Conservation (phyloP, 53 echinoderm and acorn worm species). For the Apostichopus leukothele region DNA sequence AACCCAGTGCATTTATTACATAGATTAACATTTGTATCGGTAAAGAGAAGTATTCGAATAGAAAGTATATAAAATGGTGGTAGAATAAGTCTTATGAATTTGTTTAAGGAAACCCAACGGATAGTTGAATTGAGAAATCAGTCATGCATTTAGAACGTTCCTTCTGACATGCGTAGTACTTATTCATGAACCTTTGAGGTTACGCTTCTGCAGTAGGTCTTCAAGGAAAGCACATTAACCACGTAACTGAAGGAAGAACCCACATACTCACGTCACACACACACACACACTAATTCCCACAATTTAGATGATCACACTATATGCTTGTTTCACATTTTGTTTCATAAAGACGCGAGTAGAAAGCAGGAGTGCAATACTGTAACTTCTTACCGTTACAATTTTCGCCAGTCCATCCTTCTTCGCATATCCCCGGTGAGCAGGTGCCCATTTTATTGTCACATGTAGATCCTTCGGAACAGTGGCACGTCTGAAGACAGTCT, state of each 20-base stretch:
- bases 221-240: too few relatives aligned
- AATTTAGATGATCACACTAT: neutral
- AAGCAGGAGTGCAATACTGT: neutral
- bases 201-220: too few relatives aligned
- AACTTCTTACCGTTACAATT: conserved; percentile 11
- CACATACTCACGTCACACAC: too few relatives aligned
- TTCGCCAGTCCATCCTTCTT: conserved; percentile 19
- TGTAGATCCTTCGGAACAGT: neutral
- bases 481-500: conserved; percentile 16
- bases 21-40: neutral
- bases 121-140: too few relatives aligned
- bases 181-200: too few relatives aligned
- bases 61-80: too few relatives aligned
- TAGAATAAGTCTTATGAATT: too few relatives aligned
- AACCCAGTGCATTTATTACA: neutral
- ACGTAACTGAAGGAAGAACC: too few relatives aligned
- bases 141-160: too few relatives aligned
- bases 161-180: too few relatives aligned
- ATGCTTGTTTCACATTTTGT: neutral
- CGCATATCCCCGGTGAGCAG: neutral
- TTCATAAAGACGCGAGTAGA: neutral
- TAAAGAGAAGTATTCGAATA: too few relatives aligned
- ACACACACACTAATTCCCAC: neutral
- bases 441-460: conserved; percentile 14
- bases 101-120: too few relatives aligned